phyloP scores from a whole-genome alignment of 1,140 invertebrate genomes.

The Stegodyphus mimosarum region DNA sequence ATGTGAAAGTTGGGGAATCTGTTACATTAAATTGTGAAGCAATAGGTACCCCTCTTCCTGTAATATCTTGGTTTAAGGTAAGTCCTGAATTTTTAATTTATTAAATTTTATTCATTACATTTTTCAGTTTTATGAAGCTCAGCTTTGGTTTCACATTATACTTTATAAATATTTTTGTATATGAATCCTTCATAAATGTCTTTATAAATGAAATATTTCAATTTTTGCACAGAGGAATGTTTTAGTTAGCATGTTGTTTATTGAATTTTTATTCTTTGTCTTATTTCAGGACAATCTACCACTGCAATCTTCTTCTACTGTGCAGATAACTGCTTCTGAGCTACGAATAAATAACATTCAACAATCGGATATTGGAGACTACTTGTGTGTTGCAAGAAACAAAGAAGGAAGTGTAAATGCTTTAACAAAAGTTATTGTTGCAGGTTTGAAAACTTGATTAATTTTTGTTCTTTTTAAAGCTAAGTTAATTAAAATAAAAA shows the following conservation, averaged over 20 bases:
- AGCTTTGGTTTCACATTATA: too few species aligned
- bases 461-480: too few species aligned
- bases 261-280: neutral
- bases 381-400: slow-evolving; percentile 92
- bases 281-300: slow-evolving; percentile 68
- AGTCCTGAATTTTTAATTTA: neutral
- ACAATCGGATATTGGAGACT: slow-evolving; percentile 89
- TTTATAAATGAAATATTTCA: too few species aligned
- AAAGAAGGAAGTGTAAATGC: slow-evolving; percentile 93
- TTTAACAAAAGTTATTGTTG: slow-evolving; percentile 92
- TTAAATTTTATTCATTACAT: too few species aligned
- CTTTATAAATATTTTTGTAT: too few species aligned
- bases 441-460: slow-evolving; percentile 72
- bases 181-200: too few species aligned
- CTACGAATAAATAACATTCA: slow-evolving; percentile 89
- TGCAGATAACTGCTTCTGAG: slow-evolving; percentile 85
- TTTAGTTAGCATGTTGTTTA: too few species aligned
- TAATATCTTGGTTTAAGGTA: slow-evolving; percentile 63
- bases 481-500: too few species aligned
- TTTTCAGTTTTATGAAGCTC: too few species aligned
- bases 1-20: slow-evolving; percentile 93
- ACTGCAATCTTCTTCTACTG: slow-evolving; percentile 79
- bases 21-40: slow-evolving; percentile 95
- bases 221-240: too few species aligned
- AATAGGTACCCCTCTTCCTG: slow-evolving; percentile 76